These are phyloP conservation scores for Osedax frankpressi DNA, from an alignment of 2,888 invertebrate species.

Conservation along the genomic window DNA sequence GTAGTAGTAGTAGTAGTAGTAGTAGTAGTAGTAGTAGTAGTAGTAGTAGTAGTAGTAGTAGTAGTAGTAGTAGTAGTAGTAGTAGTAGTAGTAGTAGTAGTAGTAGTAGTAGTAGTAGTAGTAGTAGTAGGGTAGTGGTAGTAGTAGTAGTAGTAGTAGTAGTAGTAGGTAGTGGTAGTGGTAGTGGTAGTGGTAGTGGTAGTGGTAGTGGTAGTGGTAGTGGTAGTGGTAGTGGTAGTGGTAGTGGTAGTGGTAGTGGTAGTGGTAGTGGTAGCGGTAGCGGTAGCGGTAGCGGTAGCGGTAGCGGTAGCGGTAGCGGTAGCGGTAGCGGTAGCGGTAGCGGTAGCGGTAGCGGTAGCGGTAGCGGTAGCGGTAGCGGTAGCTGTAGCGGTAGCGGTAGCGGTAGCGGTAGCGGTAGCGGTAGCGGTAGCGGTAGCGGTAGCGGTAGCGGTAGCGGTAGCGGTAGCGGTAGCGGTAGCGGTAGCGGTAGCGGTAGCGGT, in stretches of 20 bases:
- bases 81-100: background rate
- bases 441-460: slow-evolving; percentile 5
- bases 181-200: background rate
- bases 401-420: slow-evolving; percentile 12
- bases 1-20: background rate
- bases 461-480: slow-evolving; percentile 12
- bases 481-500: slow-evolving; percentile 12
- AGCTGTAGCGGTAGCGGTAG: background rate
- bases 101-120: slow-evolving; percentile 3
- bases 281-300: slow-evolving; percentile 11
- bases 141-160: background rate
- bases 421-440: slow-evolving; percentile 12
- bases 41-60: background rate
- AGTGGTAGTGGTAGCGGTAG: slow-evolving; percentile 10
- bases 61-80: background rate
- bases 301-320: slow-evolving; percentile 13
- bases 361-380: slow-evolving; percentile 10
- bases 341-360: slow-evolving; percentile 7
- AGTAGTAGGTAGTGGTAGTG: background rate
- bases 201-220: background rate
- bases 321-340: slow-evolving; percentile 5
- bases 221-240: slow-evolving; percentile 6
- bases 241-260: slow-evolving; percentile 7
- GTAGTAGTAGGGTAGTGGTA: background rate
- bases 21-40: background rate